Base-by-base conservation (phyloP, 2,888 invertebrate species). In the Amiota minor region DNA sequence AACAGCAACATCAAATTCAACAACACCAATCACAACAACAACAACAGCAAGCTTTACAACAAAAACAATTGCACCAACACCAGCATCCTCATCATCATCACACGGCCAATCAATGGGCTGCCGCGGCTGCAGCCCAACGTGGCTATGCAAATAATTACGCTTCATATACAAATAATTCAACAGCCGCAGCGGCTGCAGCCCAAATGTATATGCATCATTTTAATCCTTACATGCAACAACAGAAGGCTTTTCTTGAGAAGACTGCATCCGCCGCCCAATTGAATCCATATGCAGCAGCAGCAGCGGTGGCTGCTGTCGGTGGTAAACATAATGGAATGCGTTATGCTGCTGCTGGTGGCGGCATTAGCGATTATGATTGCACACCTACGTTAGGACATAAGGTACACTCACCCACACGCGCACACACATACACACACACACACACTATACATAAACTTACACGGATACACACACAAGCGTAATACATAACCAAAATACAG, bases 131-230 rank as follows among this genome's bases (percentile, higher is more conserved):
- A 23, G 50, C 67, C 16, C 47, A 68, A 47, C 64, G 62, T 62
- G 81, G 68, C 65, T 81, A 85, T 72, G 80, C 82, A 55, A 85
- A 85, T 68, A 83, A 84, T 50, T 83, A 83, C 75, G 84, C 82
- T 46, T 72, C 68, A 23, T 79, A 76, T 68, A 71, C 79, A 65
- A 73, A 76, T 75, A 77, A 78, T 50, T 50, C 67, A 53, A 68
- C 50, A 20, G 67, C 50, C 10, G 77, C 75, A 76, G 59, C 78
- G 74, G 70, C 76, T 62, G 78, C 85, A 55, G 80, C 81, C 72
- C 50, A 76, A 35, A 85, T 85, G 77, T 86, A 87, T 75, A 86
- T 87, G 86, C 88, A 87, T 74, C 88, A 87, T 73, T 83, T 83
- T 46, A 83, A 83, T 83, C 83, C 83, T 47, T 83, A 83, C 67